Evolutionary conservation across 2,888 invertebrate species (phyloP).

Genomic region (Agriopis leucophaearia): DNA sequence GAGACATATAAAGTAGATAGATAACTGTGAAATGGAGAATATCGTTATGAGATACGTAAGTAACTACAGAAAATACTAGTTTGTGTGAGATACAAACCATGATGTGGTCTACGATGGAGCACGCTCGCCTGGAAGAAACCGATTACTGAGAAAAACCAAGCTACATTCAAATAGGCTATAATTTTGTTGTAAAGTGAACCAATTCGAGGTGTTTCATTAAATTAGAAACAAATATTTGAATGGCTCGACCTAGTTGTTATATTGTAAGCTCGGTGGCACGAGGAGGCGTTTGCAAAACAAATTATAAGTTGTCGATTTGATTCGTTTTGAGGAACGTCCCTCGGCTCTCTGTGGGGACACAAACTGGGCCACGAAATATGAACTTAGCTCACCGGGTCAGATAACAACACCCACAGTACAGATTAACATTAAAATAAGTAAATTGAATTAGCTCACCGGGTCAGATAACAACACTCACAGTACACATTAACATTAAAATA

Average conservation of each 20-base stretch:
- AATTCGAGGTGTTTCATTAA: background rate
- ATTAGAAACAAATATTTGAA: background rate
- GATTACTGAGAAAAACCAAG: no score
- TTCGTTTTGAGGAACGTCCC: conserved; percentile 5
- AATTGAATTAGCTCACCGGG: no score
- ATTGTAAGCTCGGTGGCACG: background rate
- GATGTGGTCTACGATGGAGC: no score
- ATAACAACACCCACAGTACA: no score
- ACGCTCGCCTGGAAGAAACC: no score
- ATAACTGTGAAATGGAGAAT: background rate
- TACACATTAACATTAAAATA: no score
- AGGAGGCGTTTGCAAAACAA: background rate
- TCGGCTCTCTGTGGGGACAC: background rate
- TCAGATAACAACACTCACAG: no score
- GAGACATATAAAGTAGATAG: background rate
- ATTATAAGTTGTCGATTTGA: conserved; percentile 6
- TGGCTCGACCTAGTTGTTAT: background rate
- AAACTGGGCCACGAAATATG: no score
- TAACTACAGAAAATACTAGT: background rate
- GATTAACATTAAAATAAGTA: no score
- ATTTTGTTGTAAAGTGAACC: no score
- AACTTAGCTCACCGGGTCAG: no score
- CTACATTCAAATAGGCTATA: no score
- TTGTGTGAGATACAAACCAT: conserved; percentile 1
- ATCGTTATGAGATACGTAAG: background rate